phyloP scores from a whole-genome alignment of 2,113 vertebrate species.

The Bucco capensis region DNA sequence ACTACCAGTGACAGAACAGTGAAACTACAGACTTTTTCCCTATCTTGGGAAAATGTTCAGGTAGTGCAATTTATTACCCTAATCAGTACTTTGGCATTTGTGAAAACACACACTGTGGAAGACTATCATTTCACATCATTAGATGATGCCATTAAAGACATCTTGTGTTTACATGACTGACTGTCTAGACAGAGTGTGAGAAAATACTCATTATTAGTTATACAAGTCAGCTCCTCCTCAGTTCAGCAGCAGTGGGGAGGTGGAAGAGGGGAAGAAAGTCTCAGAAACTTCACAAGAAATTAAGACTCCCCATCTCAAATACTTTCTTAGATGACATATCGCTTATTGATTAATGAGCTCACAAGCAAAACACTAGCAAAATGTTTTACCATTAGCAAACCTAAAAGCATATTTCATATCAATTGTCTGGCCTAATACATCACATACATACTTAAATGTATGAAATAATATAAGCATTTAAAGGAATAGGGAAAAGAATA shows the following conservation, averaged over 20 bases:
- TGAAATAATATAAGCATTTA: not conserved
- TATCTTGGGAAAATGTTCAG: not conserved
- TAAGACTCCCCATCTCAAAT: not conserved
- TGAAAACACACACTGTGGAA: not conserved
- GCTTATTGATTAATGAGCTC: not conserved
- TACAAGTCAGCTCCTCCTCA: not conserved
- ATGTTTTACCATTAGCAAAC: not conserved
- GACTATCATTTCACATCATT: conserved; percentile 18
- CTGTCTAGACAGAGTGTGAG: conserved; percentile 5
- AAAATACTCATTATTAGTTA: conserved; percentile 23
- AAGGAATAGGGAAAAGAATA: not conserved
- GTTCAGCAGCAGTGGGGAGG: not conserved
- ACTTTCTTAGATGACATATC: not conserved
- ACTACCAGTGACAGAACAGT: not conserved
- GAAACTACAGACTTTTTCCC: not conserved
- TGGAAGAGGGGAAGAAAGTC: not conserved
- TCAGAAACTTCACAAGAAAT: not conserved
- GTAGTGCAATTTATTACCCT: not conserved
- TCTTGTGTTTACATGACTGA: conserved; percentile 29
- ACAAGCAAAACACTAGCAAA: not conserved
- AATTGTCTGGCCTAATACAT: not conserved
- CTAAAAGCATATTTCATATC: not conserved
- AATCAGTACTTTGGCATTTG: not conserved
- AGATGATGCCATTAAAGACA: conserved; percentile 20
- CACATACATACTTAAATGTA: not conserved